Evolutionary conservation across 2,888 invertebrate species (phyloP).

Genomic region (Salticus scenicus): DNA sequence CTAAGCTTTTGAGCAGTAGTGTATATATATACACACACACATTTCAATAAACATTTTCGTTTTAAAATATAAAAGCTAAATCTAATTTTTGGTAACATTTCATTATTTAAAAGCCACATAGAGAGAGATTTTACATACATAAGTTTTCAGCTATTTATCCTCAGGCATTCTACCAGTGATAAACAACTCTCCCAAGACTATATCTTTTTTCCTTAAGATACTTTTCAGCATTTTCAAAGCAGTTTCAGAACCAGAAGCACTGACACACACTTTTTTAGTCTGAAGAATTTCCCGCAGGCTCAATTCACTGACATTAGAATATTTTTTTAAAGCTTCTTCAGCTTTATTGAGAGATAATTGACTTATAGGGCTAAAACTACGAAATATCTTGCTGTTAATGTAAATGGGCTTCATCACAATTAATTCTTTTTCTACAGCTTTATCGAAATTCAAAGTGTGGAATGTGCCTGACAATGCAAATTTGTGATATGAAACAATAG

Average conservation of each 20-base stretch:
- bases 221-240: slow-evolving; percentile 39
- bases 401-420: slow-evolving; percentile 49
- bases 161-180: slow-evolving; percentile 5
- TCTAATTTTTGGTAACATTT: too few species aligned
- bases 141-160: too few species aligned
- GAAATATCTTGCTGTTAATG: slow-evolving; percentile 46
- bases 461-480: slow-evolving; percentile 54
- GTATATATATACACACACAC: too few species aligned
- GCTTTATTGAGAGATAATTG: neutral
- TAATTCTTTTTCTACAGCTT: neutral
- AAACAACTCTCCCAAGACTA: slow-evolving; percentile 18
- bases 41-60: too few species aligned
- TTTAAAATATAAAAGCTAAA: too few species aligned
- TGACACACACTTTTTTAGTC: slow-evolving; percentile 44
- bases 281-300: slow-evolving; percentile 35
- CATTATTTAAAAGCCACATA: too few species aligned
- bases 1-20: too few species aligned
- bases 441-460: slow-evolving; percentile 29
- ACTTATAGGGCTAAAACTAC: neutral
- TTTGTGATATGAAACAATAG: slow-evolving; percentile 42
- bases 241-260: slow-evolving; percentile 26
- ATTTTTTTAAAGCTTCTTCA: slow-evolving; percentile 4
- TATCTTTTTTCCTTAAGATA: slow-evolving; percentile 47
- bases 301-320: slow-evolving; percentile 30
- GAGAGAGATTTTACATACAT: too few species aligned